Evolutionary conservation across 2,113 vertebrate species (phyloP), one percentile per base, ranked within the genome.

Genomic region (Bubalus kerabau): DNA sequence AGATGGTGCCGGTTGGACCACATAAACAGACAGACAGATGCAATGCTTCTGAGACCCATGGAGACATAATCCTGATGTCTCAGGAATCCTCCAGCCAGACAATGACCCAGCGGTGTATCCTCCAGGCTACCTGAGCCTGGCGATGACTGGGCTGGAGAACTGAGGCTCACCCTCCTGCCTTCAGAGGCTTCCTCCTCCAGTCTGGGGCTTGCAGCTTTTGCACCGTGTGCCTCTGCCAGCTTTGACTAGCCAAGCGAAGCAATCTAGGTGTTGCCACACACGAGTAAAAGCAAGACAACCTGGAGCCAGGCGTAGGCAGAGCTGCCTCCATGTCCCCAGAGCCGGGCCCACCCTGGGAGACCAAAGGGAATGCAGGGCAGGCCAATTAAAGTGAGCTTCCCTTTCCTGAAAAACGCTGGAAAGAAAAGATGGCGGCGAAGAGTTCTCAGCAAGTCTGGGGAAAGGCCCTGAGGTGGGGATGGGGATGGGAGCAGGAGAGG

Each of bases 361-460:
- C 32, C 21, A 13, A 84, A 62, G 13, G 76, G 64, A 74, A 32
- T 7, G 13, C 30, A 17, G 88, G 16, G 11, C 32, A 88, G 54
- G 57, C 19, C n/a, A 56, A 86, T 28, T 57, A 89, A 87, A 54
- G 40, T 21, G 60, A 84, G 81, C 40, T 64, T 89, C 78, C n/a
- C 46, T 94, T 87, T 67, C 52, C 80, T 74, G 46, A 85, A 89
- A 90, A 91, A 94, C 26, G 17, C n/a, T 43, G 40, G 81, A 5
- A 56, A 59, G n/a, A 64, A 86, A 92, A 56, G 13, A 21, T 3
- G 17, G 10, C 4, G 0, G 7, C n/a, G 9, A 83, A 93, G 78
- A 32, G 5, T 30, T 92, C 46, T 91, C 26, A 6, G 26, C 1
- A 5, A 48, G 76, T 81, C 14, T 92, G 23, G 78, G 78, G 30